Conservation (phyloP, 2,888 invertebrate species). For the Sinopyrophorus schimmeli region DNA sequence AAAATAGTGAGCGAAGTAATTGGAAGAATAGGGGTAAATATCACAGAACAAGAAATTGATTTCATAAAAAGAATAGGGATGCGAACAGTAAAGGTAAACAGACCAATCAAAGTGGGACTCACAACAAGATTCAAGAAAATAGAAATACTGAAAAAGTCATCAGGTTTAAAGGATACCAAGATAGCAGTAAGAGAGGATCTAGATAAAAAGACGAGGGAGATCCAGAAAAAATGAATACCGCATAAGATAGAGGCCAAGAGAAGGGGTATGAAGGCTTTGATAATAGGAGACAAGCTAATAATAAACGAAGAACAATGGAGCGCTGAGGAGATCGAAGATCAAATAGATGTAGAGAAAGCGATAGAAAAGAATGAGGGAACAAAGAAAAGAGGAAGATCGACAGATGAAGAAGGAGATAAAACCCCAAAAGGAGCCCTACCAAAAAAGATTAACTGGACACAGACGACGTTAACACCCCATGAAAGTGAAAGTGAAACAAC, state of each 20-base stretch:
- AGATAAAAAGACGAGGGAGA: slow-evolving; percentile 4
- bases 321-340: background rate
- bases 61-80: slow-evolving; percentile 6
- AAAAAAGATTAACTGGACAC: slow-evolving; percentile 8
- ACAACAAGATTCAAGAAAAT: slow-evolving; percentile 6
- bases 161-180: slow-evolving; percentile 4
- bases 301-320: slow-evolving; percentile 7
- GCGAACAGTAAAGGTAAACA: slow-evolving; percentile 2
- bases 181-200: slow-evolving; percentile 2
- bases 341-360: background rate
- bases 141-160: slow-evolving; percentile 2
- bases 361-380: background rate
- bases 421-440: slow-evolving; percentile 1
- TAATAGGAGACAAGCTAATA: slow-evolving; percentile 7
- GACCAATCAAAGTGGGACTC: slow-evolving; percentile 7
- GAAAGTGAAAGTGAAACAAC: background rate
- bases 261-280: slow-evolving; percentile 2
- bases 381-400: slow-evolving; percentile 4
- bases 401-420: slow-evolving; percentile 5
- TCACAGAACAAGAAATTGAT: background rate
- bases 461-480: slow-evolving; percentile 2
- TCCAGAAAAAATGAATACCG: slow-evolving; percentile 4
- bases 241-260: slow-evolving; percentile 3
- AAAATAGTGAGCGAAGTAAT: slow-evolving; percentile 1
- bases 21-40: background rate